Evolutionary conservation across 2,797 vertebrate genomes (phyloP).

Genomic region (Urophycis tenuis): DNA sequence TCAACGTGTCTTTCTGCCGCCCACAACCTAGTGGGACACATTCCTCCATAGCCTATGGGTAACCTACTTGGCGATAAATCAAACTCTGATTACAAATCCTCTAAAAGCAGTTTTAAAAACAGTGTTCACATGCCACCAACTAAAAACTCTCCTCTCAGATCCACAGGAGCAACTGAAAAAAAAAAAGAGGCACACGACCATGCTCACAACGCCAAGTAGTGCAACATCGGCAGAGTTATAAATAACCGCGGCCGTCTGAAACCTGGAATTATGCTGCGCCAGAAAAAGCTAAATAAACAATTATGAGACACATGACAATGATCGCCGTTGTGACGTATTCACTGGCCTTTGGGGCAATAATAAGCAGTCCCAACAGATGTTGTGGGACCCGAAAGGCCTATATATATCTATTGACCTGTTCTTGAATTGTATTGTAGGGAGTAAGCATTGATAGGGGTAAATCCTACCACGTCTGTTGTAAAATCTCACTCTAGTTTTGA

Average conservation of each 20-base stretch:
- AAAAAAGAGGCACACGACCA: not conserved
- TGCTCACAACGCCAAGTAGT: not conserved
- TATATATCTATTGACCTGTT: not conserved
- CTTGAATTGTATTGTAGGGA: not conserved
- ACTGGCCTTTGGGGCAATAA: not conserved
- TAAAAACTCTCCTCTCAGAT: not conserved
- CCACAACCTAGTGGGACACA: not conserved
- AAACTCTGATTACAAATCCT: not conserved
- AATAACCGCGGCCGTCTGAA: not conserved
- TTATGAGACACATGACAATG: not conserved
- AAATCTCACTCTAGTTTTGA: not conserved
- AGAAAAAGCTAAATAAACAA: slow-evolving; percentile 1
- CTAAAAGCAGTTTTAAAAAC: not conserved
- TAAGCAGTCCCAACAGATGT: not conserved
- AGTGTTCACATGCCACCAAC: not conserved
- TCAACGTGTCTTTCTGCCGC: not conserved
- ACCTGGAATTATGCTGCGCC: slow-evolving; percentile 2
- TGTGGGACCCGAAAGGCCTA: not conserved
- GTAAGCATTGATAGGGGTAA: too few relatives aligned
- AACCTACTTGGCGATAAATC: not conserved
- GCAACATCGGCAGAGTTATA: not conserved
- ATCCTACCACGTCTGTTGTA: too few relatives aligned
- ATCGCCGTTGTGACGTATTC: not conserved
- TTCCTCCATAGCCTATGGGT: not conserved
- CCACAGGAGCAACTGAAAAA: not conserved